Conservation (phyloP, 92 coral and sea anemone genomes). For the Palythoa caribaeorum region DNA sequence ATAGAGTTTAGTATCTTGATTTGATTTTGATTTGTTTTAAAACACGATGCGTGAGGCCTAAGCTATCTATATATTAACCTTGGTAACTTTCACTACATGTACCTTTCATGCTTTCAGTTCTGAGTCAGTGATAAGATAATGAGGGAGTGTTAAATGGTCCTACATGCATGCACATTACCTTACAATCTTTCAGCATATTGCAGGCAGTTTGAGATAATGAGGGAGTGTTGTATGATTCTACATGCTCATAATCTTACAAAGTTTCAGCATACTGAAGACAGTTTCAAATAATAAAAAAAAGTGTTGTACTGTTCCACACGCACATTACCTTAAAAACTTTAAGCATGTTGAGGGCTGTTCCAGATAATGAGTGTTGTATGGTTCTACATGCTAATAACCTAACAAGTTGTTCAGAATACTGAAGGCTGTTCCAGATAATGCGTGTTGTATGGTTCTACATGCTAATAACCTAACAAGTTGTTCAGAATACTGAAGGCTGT, state of each 20-base stretch:
- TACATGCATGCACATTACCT: slow-evolving; percentile 54
- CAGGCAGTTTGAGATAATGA: slow-evolving; percentile 52
- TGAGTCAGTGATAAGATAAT: too few relatives aligned
- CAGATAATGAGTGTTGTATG: not conserved
- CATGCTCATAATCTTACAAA: too few relatives aligned
- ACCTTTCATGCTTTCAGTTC: too few relatives aligned
- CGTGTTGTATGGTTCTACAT: not conserved
- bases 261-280: not conserved
- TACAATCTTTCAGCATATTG: slow-evolving; percentile 84
- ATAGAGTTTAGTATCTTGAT: too few relatives aligned
- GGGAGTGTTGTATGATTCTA: too few relatives aligned
- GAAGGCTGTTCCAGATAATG: not conserved
- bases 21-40: too few relatives aligned
- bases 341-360: not conserved
- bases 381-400: slow-evolving; percentile 54
- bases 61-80: too few relatives aligned
- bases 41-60: too few relatives aligned
- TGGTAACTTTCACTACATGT: too few relatives aligned
- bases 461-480: slow-evolving; percentile 76
- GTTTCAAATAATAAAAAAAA: not conserved
- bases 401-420: slow-evolving; percentile 82
- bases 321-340: not conserved
- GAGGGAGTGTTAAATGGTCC: not conserved
- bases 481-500: slow-evolving; percentile 58
- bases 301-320: not conserved